Percentiles rank a stretch among this genome's conserved stretches.
phyloP scores from a whole-genome alignment of 2,113 vertebrate species.

The Triplophysa rosa region DNA sequence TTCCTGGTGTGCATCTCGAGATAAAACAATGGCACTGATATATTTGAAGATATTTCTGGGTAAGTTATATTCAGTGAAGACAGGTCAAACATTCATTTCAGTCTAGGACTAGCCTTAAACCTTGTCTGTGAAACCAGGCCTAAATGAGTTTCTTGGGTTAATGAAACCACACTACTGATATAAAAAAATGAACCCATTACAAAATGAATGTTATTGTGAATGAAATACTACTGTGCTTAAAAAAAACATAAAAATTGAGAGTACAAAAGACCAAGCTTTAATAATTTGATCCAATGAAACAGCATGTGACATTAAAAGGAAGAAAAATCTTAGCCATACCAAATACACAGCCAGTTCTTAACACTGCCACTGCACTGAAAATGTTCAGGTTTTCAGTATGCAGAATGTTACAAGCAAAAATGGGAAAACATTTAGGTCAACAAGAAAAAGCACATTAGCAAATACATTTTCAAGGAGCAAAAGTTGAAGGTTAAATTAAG shows the following conservation, averaged over 20 bases:
- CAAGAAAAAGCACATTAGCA: not conserved
- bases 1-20: no score
- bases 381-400: not conserved
- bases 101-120: no score
- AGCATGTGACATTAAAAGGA: not conserved
- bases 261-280: slow-evolving; percentile 33
- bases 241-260: not conserved
- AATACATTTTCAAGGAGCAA: not conserved
- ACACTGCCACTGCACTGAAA: not conserved
- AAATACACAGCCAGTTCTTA: not conserved
- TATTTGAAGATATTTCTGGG: no score
- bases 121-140: no score
- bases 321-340: not conserved
- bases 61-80: no score
- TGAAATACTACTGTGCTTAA: not conserved
- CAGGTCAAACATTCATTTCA: no score
- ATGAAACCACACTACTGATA: no score
- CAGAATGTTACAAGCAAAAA: not conserved
- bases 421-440: not conserved
- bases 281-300: not conserved
- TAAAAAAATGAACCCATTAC: no score
- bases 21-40: no score
- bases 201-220: no score
- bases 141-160: no score
- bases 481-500: not conserved